Evolutionary conservation across 1,140 invertebrate species (phyloP).

Genomic region (Aphis craccivora): DNA sequence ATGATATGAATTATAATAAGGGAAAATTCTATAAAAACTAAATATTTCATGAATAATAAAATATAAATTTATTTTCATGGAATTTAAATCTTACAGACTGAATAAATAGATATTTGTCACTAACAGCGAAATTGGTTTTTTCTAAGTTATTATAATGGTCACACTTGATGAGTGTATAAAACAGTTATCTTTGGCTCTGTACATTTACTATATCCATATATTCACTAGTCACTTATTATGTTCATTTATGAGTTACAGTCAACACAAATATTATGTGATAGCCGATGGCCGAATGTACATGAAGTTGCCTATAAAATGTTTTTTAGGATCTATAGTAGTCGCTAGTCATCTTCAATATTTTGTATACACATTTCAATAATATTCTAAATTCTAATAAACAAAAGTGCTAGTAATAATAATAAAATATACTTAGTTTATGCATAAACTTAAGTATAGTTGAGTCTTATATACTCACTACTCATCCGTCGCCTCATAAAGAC

Average conservation of each 20-base stretch:
- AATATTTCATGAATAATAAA: too few relatives aligned
- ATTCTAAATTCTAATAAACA: background rate
- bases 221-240: background rate
- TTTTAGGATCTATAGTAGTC: background rate
- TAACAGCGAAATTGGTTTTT: background rate
- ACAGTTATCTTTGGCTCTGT: background rate
- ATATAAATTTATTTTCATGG: background rate
- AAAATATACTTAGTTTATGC: background rate
- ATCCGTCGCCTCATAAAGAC: too few relatives aligned
- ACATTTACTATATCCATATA: background rate
- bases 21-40: too few relatives aligned
- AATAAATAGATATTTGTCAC: background rate
- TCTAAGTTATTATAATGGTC: background rate
- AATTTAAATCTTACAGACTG: background rate
- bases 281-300: too few relatives aligned
- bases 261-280: too few relatives aligned
- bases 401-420: background rate
- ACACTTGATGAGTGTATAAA: background rate
- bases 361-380: background rate
- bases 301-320: background rate
- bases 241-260: background rate
- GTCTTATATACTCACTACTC: background rate
- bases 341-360: background rate
- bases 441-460: background rate
- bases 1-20: too few relatives aligned